A percentile compares a stretch with the other conserved stretches of the same genome.
phyloP scores from a whole-genome alignment of 2,113 vertebrate species.

The Meleagris gallopavo region DNA sequence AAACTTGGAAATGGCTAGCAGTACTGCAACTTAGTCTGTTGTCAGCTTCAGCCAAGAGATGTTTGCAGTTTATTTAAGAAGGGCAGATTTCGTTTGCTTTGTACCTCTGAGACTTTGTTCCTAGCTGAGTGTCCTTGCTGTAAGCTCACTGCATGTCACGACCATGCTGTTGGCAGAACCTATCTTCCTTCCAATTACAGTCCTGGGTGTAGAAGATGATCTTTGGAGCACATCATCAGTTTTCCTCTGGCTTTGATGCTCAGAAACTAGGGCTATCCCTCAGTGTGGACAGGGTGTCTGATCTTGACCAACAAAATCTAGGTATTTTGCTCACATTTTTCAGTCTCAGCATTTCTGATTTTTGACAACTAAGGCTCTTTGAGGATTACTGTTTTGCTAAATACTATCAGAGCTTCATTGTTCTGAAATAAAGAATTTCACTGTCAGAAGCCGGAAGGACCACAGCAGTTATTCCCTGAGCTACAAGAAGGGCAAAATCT shows the following conservation, averaged over 20 bases:
- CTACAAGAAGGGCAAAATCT: not conserved
- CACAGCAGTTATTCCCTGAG: not conserved
- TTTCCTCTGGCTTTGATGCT: not conserved
- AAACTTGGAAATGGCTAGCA: not conserved
- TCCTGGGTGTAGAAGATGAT: not conserved
- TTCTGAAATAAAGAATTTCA: not conserved
- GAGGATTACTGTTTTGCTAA: not conserved
- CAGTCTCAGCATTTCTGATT: not conserved
- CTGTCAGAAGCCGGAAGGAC: not conserved
- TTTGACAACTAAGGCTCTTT: not conserved
- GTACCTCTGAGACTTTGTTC: not conserved
- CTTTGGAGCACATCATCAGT: not conserved
- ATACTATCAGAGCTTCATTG: not conserved
- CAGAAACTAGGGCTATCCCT: not conserved
- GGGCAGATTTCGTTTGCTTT: not conserved
- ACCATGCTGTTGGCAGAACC: not conserved
- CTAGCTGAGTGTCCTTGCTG: not conserved
- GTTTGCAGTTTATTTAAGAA: not conserved
- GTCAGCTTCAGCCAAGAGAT: not conserved
- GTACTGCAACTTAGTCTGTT: rapidly evolving
- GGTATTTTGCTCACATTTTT: not conserved
- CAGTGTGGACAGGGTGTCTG: not conserved
- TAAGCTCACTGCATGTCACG: not conserved
- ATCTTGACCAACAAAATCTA: not conserved
- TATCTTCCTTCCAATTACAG: not conserved